Evolutionary conservation across 2,888 invertebrate genomes (phyloP).

Genomic region (Drosophila stalkeri): DNA sequence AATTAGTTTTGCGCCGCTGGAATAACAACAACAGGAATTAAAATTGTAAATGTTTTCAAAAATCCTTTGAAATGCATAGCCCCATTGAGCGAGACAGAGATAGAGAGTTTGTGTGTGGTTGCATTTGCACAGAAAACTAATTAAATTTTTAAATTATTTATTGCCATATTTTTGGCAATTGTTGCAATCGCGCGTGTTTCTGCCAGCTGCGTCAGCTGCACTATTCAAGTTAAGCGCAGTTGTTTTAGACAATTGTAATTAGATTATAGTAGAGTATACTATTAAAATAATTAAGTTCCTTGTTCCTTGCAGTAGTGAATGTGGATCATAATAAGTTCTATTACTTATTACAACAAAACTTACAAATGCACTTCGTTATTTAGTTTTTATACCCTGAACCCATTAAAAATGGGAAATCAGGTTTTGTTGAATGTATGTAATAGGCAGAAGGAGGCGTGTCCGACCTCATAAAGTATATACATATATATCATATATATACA

Average conservation of each 20-base stretch:
- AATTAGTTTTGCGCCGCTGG: slow-evolving; percentile 72
- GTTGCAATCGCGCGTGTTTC: slow-evolving; percentile 8
- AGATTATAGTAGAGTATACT: neutral
- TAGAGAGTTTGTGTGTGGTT: slow-evolving; percentile 15
- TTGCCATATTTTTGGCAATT: slow-evolving; percentile 45
- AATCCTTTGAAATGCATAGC: slow-evolving; percentile 46
- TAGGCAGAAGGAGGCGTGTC: no score
- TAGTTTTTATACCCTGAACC: no score
- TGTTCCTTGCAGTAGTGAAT: no score
- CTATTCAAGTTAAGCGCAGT: neutral
- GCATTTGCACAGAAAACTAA: slow-evolving; percentile 58
- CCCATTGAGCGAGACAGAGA: neutral
- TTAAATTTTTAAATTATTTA: slow-evolving; percentile 73
- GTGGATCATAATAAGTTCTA: neutral
- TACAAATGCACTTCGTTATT: no score
- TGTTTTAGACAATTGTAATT: neutral
- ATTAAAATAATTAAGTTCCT: neutral
- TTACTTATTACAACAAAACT: no score
- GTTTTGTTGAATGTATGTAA: no score
- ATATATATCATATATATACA: no score
- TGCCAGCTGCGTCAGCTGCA: slow-evolving; percentile 2
- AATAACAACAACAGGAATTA: slow-evolving; percentile 39
- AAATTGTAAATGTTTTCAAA: slow-evolving; percentile 51
- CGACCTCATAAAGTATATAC: no score
- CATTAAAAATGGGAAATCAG: no score